Evolutionary conservation across 2,797 vertebrate species (phyloP), one percentile per base, ranked within the genome.

Genomic region (Lophius americanus): DNA sequence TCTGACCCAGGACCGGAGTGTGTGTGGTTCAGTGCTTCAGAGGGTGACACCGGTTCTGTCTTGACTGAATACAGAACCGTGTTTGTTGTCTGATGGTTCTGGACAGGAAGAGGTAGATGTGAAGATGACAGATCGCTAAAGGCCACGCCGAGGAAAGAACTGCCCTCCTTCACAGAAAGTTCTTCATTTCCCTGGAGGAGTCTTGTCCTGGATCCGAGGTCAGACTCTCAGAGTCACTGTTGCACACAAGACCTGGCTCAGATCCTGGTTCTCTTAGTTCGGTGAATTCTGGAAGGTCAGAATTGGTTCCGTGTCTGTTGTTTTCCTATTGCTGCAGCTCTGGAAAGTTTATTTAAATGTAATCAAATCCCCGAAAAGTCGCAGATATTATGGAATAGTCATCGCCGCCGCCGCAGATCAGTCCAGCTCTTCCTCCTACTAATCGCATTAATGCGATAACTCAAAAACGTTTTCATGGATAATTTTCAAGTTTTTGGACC

Each of bases 101-200:
- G 61, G 37, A 53, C 5, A 9, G 11, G 51, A 56, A 23, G 44
- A 47, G 32, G 6, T 37, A 3, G 43, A 48, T 12, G 51, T 46
- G 58, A 56, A 4, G 35, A 39, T 70, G 32, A 60, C 5, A 8
- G 3, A 4, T 3, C 4, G 38, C 14, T 36, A 58, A 64, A 48
- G 23, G 59, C 5, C 52, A 59, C 43, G 39, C 10, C 36, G 33
- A 32, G 60, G 44, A 65, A 62, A 42, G 42, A 9, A 43, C 44
- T 14, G 33, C 4, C n/a, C 3, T 56, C 9, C 23, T 78, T 60
- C 60, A 55, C 8, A 55, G 59, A 64, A 68, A 10, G 37, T 32
- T 52, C 55, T 38, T 7, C 13, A 35, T 9, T 50, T 70, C 76
- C 78, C 60, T 38, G 38, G 49, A 68, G 70, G 62, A 46, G 5